Evolutionary conservation across 2,113 vertebrate genomes (phyloP).

Genomic region (Podarcis cretensis): DNA sequence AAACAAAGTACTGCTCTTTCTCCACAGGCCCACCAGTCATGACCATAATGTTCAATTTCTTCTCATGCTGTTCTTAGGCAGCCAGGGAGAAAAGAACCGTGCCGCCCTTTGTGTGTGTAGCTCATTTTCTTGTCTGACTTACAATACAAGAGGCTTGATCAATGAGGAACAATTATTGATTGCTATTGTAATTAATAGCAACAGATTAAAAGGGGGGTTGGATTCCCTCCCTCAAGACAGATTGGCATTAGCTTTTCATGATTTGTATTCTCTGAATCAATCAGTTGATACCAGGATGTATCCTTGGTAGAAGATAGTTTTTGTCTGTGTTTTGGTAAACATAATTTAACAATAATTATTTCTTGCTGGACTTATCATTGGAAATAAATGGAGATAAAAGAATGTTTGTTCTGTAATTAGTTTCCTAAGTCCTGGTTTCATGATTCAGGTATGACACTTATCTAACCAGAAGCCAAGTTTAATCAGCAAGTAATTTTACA

Average conservation of each 20-base stretch:
- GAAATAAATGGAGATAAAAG: conserved; percentile 57
- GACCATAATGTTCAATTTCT: background rate
- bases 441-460: conserved; percentile 55
- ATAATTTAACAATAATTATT: conserved; percentile 65
- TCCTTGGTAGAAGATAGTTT: conserved; percentile 28
- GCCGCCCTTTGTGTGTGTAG: background rate
- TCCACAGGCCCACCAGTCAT: background rate
- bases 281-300: conserved; percentile 37
- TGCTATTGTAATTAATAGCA: conserved; percentile 33
- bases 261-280: conserved; percentile 14
- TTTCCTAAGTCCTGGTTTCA: conserved; percentile 43
- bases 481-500: conserved; percentile 53
- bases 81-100: background rate
- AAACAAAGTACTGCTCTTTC: background rate
- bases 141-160: conserved; percentile 28
- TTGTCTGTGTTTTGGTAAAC: conserved; percentile 46
- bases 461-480: conserved; percentile 44
- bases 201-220: background rate
- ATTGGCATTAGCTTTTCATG: conserved; percentile 17
- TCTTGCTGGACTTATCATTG: conserved; percentile 47
- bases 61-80: background rate
- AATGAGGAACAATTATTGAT: conserved; percentile 26
- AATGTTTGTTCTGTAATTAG: conserved; percentile 42
- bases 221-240: background rate
- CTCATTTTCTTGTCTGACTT: conserved; percentile 11